Percentiles rank a stretch among this genome's conserved stretches.
These are phyloP conservation scores for Lamproptera curius DNA, from an alignment of 2,888 invertebrate genomes.

Conservation along the genomic window DNA sequence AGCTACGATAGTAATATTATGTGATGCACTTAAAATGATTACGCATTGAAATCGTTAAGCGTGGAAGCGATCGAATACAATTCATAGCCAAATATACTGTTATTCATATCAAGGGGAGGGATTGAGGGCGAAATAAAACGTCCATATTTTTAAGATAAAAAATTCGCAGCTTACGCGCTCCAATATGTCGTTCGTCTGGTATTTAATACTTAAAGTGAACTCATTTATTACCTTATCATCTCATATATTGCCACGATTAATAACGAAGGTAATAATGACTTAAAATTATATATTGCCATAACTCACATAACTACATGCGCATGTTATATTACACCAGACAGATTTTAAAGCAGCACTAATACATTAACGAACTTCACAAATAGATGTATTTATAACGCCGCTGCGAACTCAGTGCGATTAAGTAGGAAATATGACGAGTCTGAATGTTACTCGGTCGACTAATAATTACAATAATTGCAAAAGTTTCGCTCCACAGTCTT, in stretches of 20 bases:
- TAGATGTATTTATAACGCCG: conserved; percentile 63
- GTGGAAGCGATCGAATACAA: conserved; percentile 46
- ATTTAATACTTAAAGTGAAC: conserved; percentile 71
- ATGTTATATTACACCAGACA: conserved; percentile 34
- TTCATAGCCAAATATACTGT: conserved; percentile 61
- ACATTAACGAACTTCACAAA: conserved; percentile 54
- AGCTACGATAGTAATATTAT: no score
- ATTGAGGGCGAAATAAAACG: conserved; percentile 56
- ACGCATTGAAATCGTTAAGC: conserved; percentile 59
- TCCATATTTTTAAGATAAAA: conserved; percentile 63
- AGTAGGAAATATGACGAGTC: conserved; percentile 69
- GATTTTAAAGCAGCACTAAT: conserved; percentile 42
- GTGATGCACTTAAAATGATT: conserved; percentile 67
- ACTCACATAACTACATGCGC: background rate
- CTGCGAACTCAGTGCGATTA: conserved; percentile 61
- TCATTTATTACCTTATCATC: conserved; percentile 35
- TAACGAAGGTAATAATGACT: background rate
- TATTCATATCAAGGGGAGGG: conserved; percentile 68
- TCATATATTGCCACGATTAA: conserved; percentile 1
- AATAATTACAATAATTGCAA: conserved; percentile 73
- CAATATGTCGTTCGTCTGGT: conserved; percentile 61
- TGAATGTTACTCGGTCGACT: conserved; percentile 60
- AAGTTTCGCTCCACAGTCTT: conserved; percentile 63
- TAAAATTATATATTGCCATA: background rate
- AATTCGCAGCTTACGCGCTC: conserved; percentile 46